Conservation (phyloP, 1,140 invertebrate species). For the Octopus bimaculoides region DNA sequence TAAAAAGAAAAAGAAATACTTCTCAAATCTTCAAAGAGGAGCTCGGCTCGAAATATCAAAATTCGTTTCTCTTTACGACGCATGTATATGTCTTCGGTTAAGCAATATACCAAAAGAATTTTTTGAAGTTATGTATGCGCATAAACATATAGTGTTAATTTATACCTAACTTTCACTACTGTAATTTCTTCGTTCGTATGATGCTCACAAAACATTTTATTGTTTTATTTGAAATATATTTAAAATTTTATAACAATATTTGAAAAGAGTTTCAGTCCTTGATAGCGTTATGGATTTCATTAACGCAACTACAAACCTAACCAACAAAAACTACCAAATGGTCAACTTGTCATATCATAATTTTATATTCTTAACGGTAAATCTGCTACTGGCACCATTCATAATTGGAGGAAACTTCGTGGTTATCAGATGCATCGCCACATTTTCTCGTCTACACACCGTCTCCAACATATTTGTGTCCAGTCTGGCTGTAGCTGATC, state of each 20-base stretch:
- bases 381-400: slow-evolving; percentile 14
- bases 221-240: background rate
- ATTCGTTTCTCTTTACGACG: too few relatives aligned
- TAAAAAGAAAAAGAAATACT: too few relatives aligned
- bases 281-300: background rate
- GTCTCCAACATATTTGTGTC: slow-evolving; percentile 28
- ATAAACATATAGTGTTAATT: too few relatives aligned
- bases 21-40: too few relatives aligned
- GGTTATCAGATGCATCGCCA: background rate
- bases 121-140: too few relatives aligned
- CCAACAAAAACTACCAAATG: background rate
- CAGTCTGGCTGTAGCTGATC: slow-evolving; percentile 27
- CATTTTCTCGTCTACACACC: slow-evolving; percentile 8
- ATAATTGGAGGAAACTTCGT: slow-evolving; percentile 16
- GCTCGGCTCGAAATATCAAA: too few relatives aligned
- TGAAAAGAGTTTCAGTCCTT: background rate
- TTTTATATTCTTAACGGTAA: slow-evolving; percentile 10
- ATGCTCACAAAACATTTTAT: background rate
- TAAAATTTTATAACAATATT: background rate
- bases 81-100: too few relatives aligned
- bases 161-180: too few relatives aligned
- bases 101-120: too few relatives aligned
- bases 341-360: background rate
- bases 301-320: background rate
- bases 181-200: background rate